phyloP scores from a whole-genome alignment of 2,797 vertebrate species.

The Heterohyrax brucei region DNA sequence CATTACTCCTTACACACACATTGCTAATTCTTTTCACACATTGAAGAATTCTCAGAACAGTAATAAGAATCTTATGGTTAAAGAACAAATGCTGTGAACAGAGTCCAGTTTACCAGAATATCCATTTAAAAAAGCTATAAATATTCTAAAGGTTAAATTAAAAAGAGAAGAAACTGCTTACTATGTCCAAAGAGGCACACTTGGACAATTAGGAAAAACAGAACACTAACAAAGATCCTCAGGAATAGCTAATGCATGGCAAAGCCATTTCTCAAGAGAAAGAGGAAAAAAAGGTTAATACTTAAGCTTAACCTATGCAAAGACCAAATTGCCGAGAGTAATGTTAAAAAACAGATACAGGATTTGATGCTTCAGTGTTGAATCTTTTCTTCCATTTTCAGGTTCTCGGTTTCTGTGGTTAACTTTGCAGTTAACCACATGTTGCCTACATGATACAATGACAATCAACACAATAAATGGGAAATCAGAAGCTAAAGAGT shows the following conservation, averaged over 20 bases:
- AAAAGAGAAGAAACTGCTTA: conserved; percentile 41
- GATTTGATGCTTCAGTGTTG: not conserved
- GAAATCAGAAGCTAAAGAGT: not conserved
- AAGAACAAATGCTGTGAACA: conserved; percentile 32
- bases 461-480: conserved; percentile 49
- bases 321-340: conserved; percentile 22
- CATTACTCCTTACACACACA: not conserved
- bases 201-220: not conserved
- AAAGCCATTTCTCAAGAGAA: not conserved
- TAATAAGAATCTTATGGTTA: not conserved
- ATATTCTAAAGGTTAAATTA: conserved; percentile 31
- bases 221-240: not conserved
- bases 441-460: not conserved
- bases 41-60: not conserved
- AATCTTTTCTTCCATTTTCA: conserved; percentile 18
- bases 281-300: not conserved
- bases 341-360: conserved; percentile 3
- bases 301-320: conserved; percentile 34
- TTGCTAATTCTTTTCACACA: not conserved
- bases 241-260: not conserved
- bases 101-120: not conserved
- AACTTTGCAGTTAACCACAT: not conserved
- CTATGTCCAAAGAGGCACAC: conserved; percentile 6
- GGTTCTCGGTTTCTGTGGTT: not conserved
- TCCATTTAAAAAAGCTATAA: conserved; percentile 4